Conservation (phyloP, 2,888 invertebrate species). For the Leptura quadrifasciata region DNA sequence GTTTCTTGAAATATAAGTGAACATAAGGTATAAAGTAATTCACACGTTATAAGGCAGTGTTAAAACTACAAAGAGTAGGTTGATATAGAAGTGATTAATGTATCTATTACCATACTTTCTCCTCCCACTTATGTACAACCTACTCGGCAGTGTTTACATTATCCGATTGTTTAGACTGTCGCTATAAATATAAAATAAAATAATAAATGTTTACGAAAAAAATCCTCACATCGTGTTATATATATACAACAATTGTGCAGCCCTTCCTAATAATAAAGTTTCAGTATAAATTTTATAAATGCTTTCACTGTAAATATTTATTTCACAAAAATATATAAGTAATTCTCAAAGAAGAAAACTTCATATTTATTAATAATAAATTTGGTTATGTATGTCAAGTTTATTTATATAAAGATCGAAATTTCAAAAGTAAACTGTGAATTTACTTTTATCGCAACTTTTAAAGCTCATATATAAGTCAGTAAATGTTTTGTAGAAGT, state of each 20-base stretch:
- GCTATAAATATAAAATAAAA: conserved; percentile 34
- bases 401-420: conserved; percentile 52
- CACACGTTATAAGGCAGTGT: neutral
- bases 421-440: conserved; percentile 60
- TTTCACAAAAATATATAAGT: conserved; percentile 25
- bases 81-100: conserved; percentile 23
- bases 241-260: conserved; percentile 32
- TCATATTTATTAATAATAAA: conserved; percentile 46
- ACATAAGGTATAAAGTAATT: conserved; percentile 5
- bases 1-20: neutral
- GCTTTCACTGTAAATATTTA: conserved; percentile 34
- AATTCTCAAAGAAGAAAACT: conserved; percentile 30
- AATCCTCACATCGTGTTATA: conserved; percentile 20
- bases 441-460: conserved; percentile 60
- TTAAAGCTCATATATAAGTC: conserved; percentile 47
- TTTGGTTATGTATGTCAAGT: conserved; percentile 47
- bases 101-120: conserved; percentile 34
- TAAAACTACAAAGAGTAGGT: conserved; percentile 24
- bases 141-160: conserved; percentile 28
- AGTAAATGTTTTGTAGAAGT: conserved; percentile 39
- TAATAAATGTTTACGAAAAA: conserved; percentile 34
- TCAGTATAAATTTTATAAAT: conserved; percentile 39
- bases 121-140: conserved; percentile 31
- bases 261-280: conserved; percentile 29
- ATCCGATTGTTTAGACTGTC: conserved; percentile 38